Evolutionary conservation across 2,888 invertebrate genomes (phyloP).

Genomic region (Sesamia inferens): DNA sequence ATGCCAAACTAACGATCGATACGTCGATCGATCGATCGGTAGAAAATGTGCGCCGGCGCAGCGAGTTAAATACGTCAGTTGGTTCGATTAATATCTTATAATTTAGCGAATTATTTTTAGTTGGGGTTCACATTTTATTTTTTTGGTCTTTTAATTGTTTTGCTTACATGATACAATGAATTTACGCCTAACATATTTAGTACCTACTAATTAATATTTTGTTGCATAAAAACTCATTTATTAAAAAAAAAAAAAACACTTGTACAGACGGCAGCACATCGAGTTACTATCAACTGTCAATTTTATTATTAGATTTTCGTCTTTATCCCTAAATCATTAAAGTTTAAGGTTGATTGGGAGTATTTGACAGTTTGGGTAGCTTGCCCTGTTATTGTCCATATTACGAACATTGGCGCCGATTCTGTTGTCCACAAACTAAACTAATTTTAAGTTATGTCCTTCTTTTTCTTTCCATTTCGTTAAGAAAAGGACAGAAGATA

Average conservation of each 20-base stretch:
- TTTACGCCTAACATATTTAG: too few species aligned
- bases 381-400: too few species aligned
- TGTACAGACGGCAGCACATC: neutral
- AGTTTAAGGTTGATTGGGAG: too few species aligned
- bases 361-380: too few species aligned
- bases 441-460: too few species aligned
- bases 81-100: slow-evolving; percentile 52
- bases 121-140: slow-evolving; percentile 24
- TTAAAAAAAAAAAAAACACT: neutral
- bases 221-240: neutral
- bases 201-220: slow-evolving; percentile 19
- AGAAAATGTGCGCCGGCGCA: slow-evolving; percentile 60
- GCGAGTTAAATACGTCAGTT: slow-evolving; percentile 54
- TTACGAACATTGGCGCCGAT: too few species aligned
- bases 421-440: too few species aligned
- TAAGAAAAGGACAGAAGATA: too few species aligned
- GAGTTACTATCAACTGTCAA: too few species aligned
- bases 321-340: too few species aligned
- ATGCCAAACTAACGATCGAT: slow-evolving; percentile 81
- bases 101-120: slow-evolving; percentile 37
- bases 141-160: neutral
- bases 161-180: neutral
- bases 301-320: too few species aligned
- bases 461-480: too few species aligned
- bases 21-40: slow-evolving; percentile 61